phyloP scores from a whole-genome alignment of 2,888 invertebrate species.

The Morpho achilles region DNA sequence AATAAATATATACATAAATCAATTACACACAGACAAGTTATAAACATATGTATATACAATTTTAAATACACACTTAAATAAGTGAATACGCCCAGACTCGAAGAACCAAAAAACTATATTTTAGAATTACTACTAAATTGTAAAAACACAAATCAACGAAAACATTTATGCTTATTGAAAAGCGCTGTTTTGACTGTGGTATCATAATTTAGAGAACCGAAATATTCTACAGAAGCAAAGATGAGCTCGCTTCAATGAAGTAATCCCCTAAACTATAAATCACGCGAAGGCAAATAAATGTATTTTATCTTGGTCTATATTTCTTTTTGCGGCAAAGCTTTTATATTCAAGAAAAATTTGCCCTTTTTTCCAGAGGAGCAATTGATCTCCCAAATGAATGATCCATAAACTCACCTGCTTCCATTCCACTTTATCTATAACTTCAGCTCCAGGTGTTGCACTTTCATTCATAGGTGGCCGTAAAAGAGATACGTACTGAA shows the following conservation, averaged over 20 bases:
- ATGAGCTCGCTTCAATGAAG: not conserved
- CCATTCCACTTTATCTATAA: conserved; percentile 92
- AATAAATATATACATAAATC: too few species aligned
- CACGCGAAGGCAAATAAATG: not conserved
- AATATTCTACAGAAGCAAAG: too few species aligned
- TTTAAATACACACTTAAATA: too few species aligned
- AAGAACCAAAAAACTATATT: too few species aligned
- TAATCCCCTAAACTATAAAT: not conserved
- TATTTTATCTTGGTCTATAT: not conserved
- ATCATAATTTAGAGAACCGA: too few species aligned
- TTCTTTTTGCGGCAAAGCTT: not conserved
- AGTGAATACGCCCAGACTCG: too few species aligned
- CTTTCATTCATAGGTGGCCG: conserved; percentile 88
- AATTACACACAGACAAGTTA: too few species aligned
- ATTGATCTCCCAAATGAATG: conserved; percentile 19
- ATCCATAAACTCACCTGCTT: conserved; percentile 83
- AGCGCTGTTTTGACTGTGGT: too few species aligned
- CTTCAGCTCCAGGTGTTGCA: conserved; percentile 81
- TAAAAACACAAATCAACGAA: too few species aligned
- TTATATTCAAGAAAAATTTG: not conserved
- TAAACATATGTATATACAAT: too few species aligned
- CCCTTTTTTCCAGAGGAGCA: conserved; percentile 6
- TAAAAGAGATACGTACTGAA: conserved; percentile 91
- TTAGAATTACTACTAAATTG: too few species aligned
- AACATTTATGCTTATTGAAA: too few species aligned